Base-by-base conservation (phyloP, 2,888 invertebrate genomes). In the Cylloceria caligata region DNA sequence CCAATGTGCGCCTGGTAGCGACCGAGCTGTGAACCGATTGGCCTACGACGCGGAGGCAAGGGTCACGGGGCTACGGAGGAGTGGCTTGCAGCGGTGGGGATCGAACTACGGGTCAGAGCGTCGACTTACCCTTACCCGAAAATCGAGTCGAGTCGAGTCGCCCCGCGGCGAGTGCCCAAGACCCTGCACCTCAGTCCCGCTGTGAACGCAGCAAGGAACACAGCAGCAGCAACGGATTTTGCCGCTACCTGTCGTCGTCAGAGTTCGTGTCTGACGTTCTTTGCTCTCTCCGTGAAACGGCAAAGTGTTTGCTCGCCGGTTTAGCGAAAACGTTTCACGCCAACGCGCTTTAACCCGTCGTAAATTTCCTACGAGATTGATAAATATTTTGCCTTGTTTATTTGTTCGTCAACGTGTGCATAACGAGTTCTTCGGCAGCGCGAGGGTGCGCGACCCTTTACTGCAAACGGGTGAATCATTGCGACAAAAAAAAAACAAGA, bases 131-230 rank as follows among this genome's bases (percentile, higher is more conserved):
- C 83, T 81, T 81, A 81, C 83, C 80, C 82, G 19, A 81, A 71
- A 82, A 79, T 89, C 64, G 74, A 75, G 69, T 74, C 73, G 73
- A 88, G 93, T 90, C 90, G 93, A 93, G 93, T 93, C 91, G 90
- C 92, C 90, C 92, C 93, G 87, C 88, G 87, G 90, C 86, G 89
- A 86, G 87, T 88, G 87, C 83, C 83, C 87, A 82, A 86, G 88
- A 83, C 84, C 84, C 84, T 87, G 85, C 84, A 84, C 88, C 88
- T 92, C 92, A 93, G 93, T 93, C 93, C 93, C 90, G 93, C 93
- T 93, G 93, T 91, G 92, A 91, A 90, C 92, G 88, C 92, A 91
- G 92, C 91, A 90, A 91, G 91, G 89, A 90, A 90, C 92, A 84
- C 87, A 86, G 84, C 83, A 89, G 79, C 74, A 64, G 81, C 77